phyloP scores from a whole-genome alignment of 2,113 vertebrate genomes.

The Peromyscus leucopus region DNA sequence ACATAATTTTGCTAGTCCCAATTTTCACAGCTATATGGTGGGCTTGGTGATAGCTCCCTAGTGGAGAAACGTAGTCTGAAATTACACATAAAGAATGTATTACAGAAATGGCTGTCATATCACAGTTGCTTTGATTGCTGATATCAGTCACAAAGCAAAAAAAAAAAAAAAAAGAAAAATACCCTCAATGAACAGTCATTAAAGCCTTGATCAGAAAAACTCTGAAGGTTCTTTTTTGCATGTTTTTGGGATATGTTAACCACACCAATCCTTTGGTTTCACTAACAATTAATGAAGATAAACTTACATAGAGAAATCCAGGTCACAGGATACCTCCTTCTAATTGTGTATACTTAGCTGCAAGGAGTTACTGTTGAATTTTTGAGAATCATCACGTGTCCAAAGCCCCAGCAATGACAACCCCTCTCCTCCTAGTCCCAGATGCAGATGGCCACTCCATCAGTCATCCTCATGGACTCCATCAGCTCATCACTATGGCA shows the following conservation, averaged over 20 bases:
- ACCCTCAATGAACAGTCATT: not conserved
- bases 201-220: not conserved
- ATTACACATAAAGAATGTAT: not conserved
- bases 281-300: not conserved
- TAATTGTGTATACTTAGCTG: not conserved
- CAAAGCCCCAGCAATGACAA: not conserved
- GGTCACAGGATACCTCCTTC: not conserved
- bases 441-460: slow-evolving; percentile 44
- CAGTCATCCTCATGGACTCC: slow-evolving; percentile 72
- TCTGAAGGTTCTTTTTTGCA: not conserved
- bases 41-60: not conserved
- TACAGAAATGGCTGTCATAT: not conserved
- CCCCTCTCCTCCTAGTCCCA: not conserved
- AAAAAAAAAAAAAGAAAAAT: not conserved
- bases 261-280: slow-evolving; percentile 15
- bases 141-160: not conserved
- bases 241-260: not conserved
- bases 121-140: not conserved
- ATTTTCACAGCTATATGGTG: not conserved
- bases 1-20: not conserved
- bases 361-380: not conserved
- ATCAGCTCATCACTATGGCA: slow-evolving; percentile 61
- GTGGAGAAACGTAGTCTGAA: not conserved
- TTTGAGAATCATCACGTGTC: not conserved
- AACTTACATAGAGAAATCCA: not conserved